Conservation (phyloP, 2,113 vertebrate species). For the Eptesicus fuscus region DNA sequence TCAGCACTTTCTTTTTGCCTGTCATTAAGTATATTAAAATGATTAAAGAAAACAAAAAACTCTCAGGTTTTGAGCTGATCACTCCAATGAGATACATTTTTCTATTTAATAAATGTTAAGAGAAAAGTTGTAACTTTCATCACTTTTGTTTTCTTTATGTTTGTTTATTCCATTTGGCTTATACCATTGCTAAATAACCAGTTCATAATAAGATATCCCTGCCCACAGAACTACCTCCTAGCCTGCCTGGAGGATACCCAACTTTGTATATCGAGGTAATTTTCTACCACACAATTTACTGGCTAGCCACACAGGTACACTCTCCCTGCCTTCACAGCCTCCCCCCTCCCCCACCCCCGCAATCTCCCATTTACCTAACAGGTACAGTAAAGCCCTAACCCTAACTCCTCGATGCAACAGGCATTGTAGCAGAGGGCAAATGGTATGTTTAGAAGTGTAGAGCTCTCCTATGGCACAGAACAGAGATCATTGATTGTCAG, state of each 20-base stretch:
- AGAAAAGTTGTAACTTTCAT: constrained; percentile 40
- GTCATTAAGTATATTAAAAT: not conserved
- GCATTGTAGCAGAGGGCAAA: not conserved
- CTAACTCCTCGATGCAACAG: not conserved
- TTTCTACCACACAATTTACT: not conserved
- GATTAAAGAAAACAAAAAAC: not conserved
- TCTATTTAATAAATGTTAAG: constrained; percentile 46
- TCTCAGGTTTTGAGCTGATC: not conserved
- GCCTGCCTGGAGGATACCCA: not conserved
- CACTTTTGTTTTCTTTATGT: constrained; percentile 58
- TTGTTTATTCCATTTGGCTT: constrained; percentile 59
- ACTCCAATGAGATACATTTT: constrained; percentile 6
- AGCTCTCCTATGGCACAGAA: not conserved
- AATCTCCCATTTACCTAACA: not conserved
- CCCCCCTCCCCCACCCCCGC: not conserved
- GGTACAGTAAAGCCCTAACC: not conserved
- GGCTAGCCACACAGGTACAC: not conserved
- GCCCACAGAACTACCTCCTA: constrained; percentile 15
- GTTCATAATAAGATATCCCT: constrained; percentile 28
- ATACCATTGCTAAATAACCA: constrained; percentile 55
- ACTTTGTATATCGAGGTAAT: constrained; percentile 3
- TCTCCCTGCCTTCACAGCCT: not conserved
- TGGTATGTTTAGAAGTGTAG: not conserved
- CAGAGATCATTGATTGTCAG: not conserved
- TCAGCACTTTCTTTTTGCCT: not conserved